A percentile compares a stretch with the other conserved stretches of the same genome.
Conservation (phyloP, 1,140 invertebrate genomes). For the Adelges cooleyi region DNA sequence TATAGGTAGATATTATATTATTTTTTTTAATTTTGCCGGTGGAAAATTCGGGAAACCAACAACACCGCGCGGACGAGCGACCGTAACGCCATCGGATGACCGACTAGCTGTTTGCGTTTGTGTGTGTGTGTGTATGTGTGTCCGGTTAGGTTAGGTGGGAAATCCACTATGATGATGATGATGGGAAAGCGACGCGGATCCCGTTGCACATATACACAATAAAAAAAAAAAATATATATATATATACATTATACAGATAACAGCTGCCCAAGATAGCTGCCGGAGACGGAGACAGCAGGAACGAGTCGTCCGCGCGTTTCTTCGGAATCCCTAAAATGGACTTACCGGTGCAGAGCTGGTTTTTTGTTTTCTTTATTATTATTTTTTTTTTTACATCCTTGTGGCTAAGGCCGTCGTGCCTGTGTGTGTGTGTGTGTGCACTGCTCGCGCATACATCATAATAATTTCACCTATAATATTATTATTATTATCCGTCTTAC, state of each 20-base stretch:
- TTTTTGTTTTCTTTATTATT: conserved; percentile 1
- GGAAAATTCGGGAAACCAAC: too few relatives aligned
- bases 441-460: too few relatives aligned
- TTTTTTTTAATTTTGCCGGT: background rate
- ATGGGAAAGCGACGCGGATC: conserved; percentile 16
- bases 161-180: conserved; percentile 2
- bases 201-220: conserved; percentile 7
- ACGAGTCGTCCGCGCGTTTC: conserved; percentile 2
- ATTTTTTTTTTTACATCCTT: background rate
- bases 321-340: conserved; percentile 25
- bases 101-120: background rate
- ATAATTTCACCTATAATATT: too few relatives aligned
- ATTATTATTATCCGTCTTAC: too few relatives aligned
- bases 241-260: too few relatives aligned
- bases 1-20: background rate
- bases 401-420: conserved; percentile 6
- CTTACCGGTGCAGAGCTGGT: conserved; percentile 18
- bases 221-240: too few relatives aligned
- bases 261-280: background rate
- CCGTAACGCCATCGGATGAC: background rate
- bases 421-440: too few relatives aligned
- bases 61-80: background rate
- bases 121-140: too few relatives aligned
- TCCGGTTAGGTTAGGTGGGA: background rate
- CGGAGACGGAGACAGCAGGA: background rate